These are phyloP conservation scores for Alauda arvensis DNA, from an alignment of 2,797 vertebrate species.

Conservation along the genomic window DNA sequence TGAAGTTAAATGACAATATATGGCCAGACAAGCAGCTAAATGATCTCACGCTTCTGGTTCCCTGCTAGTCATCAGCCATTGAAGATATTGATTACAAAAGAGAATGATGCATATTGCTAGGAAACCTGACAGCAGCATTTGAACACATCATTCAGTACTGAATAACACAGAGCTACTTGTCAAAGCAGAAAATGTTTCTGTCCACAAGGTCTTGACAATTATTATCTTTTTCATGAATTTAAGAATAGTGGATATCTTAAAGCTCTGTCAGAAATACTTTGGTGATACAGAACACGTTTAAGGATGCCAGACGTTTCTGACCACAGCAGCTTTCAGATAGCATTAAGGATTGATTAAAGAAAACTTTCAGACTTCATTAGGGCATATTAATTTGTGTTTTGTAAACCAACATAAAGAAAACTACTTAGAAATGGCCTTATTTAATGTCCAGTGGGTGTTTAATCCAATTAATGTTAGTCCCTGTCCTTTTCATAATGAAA, in stretches of 20 bases:
- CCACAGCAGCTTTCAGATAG: neutral
- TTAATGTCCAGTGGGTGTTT: conserved; percentile 3
- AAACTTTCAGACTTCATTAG: neutral
- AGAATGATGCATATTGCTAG: conserved; percentile 44
- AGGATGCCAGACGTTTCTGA: neutral
- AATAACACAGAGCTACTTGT: conserved; percentile 35
- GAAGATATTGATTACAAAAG: conserved; percentile 56
- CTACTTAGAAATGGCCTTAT: neutral
- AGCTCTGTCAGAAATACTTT: neutral
- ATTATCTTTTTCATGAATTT: conserved; percentile 32
- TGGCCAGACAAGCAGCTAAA: conserved; percentile 45
- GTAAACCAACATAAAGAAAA: neutral
- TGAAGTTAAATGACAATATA: conserved; percentile 45
- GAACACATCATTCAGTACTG: conserved; percentile 36
- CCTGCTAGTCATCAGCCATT: conserved; percentile 21
- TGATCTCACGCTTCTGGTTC: conserved; percentile 2
- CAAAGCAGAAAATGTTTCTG: conserved; percentile 55
- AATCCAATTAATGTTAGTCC: neutral
- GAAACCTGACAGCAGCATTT: conserved; percentile 53
- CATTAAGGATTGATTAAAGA: neutral
- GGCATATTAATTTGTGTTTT: neutral
- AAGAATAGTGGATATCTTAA: neutral
- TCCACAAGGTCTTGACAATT: conserved; percentile 26
- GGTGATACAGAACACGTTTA: neutral
- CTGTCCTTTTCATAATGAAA: conserved; percentile 9